Percentiles rank a stretch among this genome's conserved stretches.
phyloP scores from a whole-genome alignment of 2,797 vertebrate species.

The Muscicapa comitata region DNA sequence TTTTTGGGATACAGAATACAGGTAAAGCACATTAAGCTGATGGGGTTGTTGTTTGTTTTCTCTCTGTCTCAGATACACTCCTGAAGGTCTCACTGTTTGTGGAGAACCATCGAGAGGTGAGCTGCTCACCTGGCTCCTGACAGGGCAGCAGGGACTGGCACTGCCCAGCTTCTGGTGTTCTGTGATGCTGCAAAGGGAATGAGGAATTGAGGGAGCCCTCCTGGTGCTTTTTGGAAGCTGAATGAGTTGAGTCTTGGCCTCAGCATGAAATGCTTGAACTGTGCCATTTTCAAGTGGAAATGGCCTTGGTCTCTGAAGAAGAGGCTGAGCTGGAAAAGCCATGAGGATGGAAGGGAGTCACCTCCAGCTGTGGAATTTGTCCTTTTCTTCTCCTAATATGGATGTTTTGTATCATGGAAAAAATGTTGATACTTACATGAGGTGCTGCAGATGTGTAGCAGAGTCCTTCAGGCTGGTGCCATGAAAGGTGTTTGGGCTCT shows the following conservation, averaged over 20 bases:
- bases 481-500: fast-evolving
- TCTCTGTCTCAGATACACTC: slow-evolving; percentile 57
- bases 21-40: background rate
- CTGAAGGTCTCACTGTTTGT: slow-evolving; percentile 73
- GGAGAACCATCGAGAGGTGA: slow-evolving; percentile 40
- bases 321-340: background rate
- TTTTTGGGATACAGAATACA: too few species aligned
- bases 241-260: background rate
- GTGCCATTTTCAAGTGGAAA: background rate
- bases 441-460: background rate
- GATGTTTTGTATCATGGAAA: background rate
- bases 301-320: background rate
- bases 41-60: background rate
- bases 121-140: background rate
- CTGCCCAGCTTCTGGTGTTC: background rate
- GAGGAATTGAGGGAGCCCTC: background rate
- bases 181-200: background rate
- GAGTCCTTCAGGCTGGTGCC: background rate
- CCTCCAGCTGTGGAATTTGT: background rate
- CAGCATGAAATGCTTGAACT: background rate
- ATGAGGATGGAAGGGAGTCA: background rate
- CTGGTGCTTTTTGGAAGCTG: background rate
- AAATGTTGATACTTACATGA: background rate
- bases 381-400: fast-evolving
- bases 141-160: background rate